Evolutionary conservation across 1,140 invertebrate species (phyloP).

Genomic region (Hycleus phaleratus): DNA sequence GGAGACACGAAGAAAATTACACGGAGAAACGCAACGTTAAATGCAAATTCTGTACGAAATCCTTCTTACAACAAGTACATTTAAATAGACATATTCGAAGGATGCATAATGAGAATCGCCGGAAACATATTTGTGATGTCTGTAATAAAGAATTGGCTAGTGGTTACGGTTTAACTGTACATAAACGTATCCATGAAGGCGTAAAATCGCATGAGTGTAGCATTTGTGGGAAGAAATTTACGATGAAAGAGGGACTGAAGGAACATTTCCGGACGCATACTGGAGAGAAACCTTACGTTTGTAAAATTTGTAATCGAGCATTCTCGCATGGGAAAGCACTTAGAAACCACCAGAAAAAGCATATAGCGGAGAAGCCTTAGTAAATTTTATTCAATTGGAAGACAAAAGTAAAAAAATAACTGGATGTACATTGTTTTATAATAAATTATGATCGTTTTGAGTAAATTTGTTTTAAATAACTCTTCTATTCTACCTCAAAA

Average conservation of each 20-base stretch:
- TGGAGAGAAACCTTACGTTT: slow-evolving; percentile 71
- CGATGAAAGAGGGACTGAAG: slow-evolving; percentile 56
- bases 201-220: background rate
- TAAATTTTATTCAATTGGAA: too few relatives aligned
- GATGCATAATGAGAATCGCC: too few relatives aligned
- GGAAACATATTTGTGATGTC: background rate
- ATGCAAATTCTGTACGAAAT: background rate
- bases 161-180: background rate
- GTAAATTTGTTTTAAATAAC: too few relatives aligned
- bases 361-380: slow-evolving; percentile 12
- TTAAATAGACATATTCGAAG: background rate
- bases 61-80: background rate
- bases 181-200: background rate
- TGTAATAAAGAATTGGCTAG: background rate
- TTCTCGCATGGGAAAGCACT: slow-evolving; percentile 56
- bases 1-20: background rate
- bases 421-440: too few relatives aligned
- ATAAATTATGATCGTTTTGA: too few relatives aligned
- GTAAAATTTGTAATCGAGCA: slow-evolving; percentile 49
- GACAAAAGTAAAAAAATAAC: too few relatives aligned
- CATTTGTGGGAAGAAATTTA: slow-evolving; percentile 5
- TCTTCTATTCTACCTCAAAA: too few relatives aligned
- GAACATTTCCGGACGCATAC: slow-evolving; percentile 92
- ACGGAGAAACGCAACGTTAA: background rate
- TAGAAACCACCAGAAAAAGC: slow-evolving; percentile 9